These are phyloP conservation scores for Ctenodactylus gundi DNA, from an alignment of 2,113 vertebrate species.

Conservation along the genomic window DNA sequence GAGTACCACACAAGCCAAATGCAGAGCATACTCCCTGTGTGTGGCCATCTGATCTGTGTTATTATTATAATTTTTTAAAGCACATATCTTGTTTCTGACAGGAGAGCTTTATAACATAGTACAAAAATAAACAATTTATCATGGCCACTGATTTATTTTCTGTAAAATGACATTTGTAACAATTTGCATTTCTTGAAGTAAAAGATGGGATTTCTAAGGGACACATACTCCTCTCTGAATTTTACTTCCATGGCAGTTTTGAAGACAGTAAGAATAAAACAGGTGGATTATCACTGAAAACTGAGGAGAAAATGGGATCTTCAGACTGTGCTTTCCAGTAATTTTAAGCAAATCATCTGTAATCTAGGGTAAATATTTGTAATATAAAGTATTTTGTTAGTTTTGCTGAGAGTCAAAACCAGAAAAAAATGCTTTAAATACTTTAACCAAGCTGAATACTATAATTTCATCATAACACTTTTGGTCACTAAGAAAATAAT, in stretches of 20 bases:
- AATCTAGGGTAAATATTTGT: neutral
- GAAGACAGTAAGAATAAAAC: neutral
- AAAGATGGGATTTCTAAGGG: neutral
- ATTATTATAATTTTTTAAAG: neutral
- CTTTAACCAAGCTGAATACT: neutral
- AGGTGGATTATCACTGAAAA: neutral
- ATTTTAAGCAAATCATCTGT: neutral
- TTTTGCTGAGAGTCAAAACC: constrained; percentile 28
- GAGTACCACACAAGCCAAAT: neutral
- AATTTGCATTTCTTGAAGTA: neutral
- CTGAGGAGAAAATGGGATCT: neutral
- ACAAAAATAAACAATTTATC: neutral
- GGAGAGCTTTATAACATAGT: neutral
- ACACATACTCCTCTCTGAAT: neutral
- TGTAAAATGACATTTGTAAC: neutral
- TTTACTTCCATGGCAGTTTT: neutral
- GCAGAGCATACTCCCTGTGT: neutral
- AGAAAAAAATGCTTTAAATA: neutral
- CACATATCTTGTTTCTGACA: neutral
- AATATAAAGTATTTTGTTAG: neutral
- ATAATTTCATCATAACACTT: neutral
- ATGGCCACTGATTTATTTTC: neutral
- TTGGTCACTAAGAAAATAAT: constrained; percentile 12
- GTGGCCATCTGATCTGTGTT: neutral
- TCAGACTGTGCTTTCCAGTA: neutral